Base-by-base conservation (phyloP, 2,888 invertebrate species). In the Apantesis nais region DNA sequence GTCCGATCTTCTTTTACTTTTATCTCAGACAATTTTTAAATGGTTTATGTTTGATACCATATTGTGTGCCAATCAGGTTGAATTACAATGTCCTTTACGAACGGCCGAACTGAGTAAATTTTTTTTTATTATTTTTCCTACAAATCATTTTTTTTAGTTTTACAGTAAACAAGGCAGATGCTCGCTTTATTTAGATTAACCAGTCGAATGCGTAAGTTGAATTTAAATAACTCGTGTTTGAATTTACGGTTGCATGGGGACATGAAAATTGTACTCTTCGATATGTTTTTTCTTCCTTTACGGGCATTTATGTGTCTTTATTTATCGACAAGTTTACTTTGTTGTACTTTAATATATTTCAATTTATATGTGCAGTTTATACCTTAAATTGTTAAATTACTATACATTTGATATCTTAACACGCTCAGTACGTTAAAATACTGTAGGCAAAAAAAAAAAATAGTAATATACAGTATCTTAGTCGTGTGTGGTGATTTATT, bases 21-120 rank as follows among this genome's bases (percentile, higher is more conserved):
- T 92, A 91, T 88, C 90, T 87, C 89, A 90, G 89, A 91, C 94
- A 93, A 93, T 94, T 95, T 95, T 95, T 92, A 94, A 94, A 94
- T 92, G 93, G 93, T 92, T 90, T 91, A 93, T 91, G 91, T 92
- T 94, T 94, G 94, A 94, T 93, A 93, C 93, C 93, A 93, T 95
- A 95, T 95, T 95, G 95, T 95, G 93, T 95, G 94, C 94, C 95
- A 95, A 94, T 95, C 95, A 94, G 90, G 82, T 88, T 94, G 95
- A 95, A 94, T 94, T 94, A 95, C 94, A 94, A 94, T 94, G 94
- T 95, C 93, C 92, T 93, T 94, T 94, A 90, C 86, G 88, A 85
- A 88, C 87, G 87, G 86, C 93, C 93, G 94, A 93, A 91, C 92
- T 89, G 90, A 86, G 89, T 87, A 89, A 89, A 90, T 90, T 90